These are phyloP conservation scores for Tyria jacobaeae DNA, from an alignment of 2,888 invertebrate genomes.

Conservation along the genomic window DNA sequence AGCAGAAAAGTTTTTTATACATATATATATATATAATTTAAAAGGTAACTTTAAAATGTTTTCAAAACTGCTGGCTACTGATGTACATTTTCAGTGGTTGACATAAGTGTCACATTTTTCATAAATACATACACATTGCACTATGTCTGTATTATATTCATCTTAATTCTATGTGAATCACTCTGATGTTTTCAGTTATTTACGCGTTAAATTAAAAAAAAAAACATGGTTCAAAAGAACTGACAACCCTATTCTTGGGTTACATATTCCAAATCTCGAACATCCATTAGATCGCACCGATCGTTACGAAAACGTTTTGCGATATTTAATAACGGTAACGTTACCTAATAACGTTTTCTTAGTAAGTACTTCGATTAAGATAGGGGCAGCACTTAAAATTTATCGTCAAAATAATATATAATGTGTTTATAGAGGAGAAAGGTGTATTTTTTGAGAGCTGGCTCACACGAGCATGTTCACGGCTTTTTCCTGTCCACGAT, in stretches of 20 bases:
- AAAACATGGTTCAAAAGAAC: neutral
- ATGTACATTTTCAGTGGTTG: too few relatives aligned
- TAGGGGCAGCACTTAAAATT: slow-evolving; percentile 35
- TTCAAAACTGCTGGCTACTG: too few relatives aligned
- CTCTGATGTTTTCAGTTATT: neutral
- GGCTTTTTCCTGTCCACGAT: too few relatives aligned
- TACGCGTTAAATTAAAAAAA: too few relatives aligned
- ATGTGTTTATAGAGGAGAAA: slow-evolving; percentile 17
- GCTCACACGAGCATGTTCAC: too few relatives aligned
- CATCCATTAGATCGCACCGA: slow-evolving; percentile 33
- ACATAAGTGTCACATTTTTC: too few relatives aligned
- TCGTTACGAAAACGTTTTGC: slow-evolving; percentile 60
- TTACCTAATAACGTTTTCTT: slow-evolving; percentile 36
- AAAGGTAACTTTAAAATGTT: too few relatives aligned
- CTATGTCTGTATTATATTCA: too few relatives aligned
- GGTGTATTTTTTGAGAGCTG: neutral
- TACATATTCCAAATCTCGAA: slow-evolving; percentile 23
- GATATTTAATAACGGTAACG: slow-evolving; percentile 51
- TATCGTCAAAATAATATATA: slow-evolving; percentile 12
- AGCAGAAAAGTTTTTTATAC: too few relatives aligned
- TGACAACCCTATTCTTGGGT: slow-evolving; percentile 19
- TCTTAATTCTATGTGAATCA: too few relatives aligned
- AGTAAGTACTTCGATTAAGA: slow-evolving; percentile 51
- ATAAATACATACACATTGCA: too few relatives aligned
- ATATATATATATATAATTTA: too few relatives aligned